Conservation (phyloP, 2,888 invertebrate genomes). For the Tiphia femorata region DNA sequence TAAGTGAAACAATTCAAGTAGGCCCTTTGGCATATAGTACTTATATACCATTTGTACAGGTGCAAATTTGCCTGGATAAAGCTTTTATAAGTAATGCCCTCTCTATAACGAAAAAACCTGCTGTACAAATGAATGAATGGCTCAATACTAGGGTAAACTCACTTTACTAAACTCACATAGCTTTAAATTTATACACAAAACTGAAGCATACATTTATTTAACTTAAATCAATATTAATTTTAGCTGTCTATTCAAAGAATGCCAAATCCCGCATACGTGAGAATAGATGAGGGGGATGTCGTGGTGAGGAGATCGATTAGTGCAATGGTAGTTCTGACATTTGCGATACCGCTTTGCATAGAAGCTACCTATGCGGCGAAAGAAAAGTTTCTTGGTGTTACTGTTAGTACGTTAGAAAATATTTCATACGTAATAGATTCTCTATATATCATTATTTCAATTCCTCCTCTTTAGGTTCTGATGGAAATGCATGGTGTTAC, state of each 20-base stretch:
- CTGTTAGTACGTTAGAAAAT: constrained; percentile 52
- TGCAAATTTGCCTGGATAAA: constrained; percentile 60
- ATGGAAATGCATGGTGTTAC: constrained; percentile 65
- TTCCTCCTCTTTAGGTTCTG: constrained; percentile 49
- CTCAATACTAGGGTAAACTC: no score
- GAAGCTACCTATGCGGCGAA: constrained; percentile 58
- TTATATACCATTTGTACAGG: constrained; percentile 43
- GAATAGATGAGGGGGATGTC: constrained; percentile 42
- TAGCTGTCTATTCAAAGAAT: constrained; percentile 61
- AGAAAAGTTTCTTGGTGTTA: constrained; percentile 64
- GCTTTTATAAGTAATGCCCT: constrained; percentile 45
- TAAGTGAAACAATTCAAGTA: constrained; percentile 6
- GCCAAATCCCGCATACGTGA: constrained; percentile 60
- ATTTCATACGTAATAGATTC: no score
- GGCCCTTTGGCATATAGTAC: constrained; percentile 15
- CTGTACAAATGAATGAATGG: no score
- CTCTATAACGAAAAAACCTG: no score
- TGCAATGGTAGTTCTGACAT: constrained; percentile 53
- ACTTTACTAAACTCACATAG: no score
- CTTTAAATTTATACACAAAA: no score
- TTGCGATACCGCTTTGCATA: constrained; percentile 58
- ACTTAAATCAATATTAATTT: constrained; percentile 15
- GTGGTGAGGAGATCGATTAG: constrained; percentile 44
- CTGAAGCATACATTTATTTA: no score
- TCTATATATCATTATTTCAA: neutral